Conservation (phyloP, 2,113 vertebrate genomes). For the Clarias macrocephalus region DNA sequence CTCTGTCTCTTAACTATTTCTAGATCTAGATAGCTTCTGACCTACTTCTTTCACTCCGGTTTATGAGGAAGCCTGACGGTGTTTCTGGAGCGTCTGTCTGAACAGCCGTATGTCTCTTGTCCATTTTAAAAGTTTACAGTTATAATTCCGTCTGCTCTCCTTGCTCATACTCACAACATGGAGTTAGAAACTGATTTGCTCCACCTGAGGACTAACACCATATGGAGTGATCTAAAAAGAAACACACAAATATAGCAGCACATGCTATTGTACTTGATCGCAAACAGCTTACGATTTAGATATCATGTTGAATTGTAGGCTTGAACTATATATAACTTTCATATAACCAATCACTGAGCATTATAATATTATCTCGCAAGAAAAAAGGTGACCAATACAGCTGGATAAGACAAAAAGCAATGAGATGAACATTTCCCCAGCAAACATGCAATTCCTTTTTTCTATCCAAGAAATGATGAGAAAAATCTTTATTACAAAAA, state of each 20-base stretch:
- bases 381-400: neutral
- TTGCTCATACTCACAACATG: neutral
- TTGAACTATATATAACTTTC: neutral
- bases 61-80: constrained; percentile 38
- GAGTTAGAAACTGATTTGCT: neutral
- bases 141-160: neutral
- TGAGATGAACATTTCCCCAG: neutral
- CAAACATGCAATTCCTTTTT: too few species aligned
- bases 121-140: neutral
- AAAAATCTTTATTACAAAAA: constrained; percentile 8
- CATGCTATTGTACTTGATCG: too few species aligned
- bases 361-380: neutral
- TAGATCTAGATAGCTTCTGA: constrained; percentile 20
- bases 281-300: neutral
- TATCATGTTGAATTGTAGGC: neutral
- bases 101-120: constrained; percentile 32
- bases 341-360: neutral
- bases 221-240: constrained; percentile 5
- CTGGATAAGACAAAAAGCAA: neutral
- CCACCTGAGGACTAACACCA: constrained; percentile 21
- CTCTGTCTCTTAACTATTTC: neutral
- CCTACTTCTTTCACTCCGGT: constrained; percentile 53
- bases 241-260: neutral
- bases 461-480: neutral
- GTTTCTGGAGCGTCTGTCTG: constrained; percentile 32